These are phyloP conservation scores for Merluccius polli DNA, from an alignment of 2,797 vertebrate species.

Conservation along the genomic window DNA sequence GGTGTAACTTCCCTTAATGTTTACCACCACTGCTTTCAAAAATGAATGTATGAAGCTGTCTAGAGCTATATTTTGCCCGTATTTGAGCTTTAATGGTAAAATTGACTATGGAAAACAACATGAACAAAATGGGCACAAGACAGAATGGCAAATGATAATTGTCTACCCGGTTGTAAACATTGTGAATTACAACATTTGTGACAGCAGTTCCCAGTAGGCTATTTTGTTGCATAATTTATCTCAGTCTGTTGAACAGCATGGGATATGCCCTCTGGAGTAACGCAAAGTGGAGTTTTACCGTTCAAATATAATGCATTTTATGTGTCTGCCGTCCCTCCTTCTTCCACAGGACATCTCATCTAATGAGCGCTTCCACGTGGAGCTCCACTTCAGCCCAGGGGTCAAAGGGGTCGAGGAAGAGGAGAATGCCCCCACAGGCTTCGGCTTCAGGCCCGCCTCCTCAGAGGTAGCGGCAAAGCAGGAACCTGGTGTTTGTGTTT, in stretches of 20 bases:
- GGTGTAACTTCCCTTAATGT: background rate
- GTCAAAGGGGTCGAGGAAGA: conserved; percentile 93
- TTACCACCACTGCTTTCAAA: no score
- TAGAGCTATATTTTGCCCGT: background rate
- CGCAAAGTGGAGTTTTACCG: background rate
- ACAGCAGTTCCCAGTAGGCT: background rate
- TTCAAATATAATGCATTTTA: background rate
- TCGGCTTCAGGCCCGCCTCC: conserved; percentile 92
- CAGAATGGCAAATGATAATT: background rate
- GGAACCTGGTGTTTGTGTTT: no score
- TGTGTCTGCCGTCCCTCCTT: background rate
- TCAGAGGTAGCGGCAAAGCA: conserved; percentile 76
- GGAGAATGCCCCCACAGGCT: conserved; percentile 86
- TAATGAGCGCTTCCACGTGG: conserved; percentile 95
- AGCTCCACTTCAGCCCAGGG: conserved; percentile 96
- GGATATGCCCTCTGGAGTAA: background rate
- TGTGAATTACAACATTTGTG: background rate
- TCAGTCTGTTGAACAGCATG: background rate
- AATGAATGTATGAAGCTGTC: background rate
- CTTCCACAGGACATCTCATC: conserved; percentile 83
- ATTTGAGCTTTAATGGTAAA: background rate
- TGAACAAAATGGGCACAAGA: background rate
- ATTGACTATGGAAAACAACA: background rate
- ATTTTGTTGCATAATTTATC: background rate
- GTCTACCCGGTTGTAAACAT: background rate